Evolutionary conservation across 2,888 invertebrate genomes (phyloP).

Genomic region (Chromoteleia sp.): DNA sequence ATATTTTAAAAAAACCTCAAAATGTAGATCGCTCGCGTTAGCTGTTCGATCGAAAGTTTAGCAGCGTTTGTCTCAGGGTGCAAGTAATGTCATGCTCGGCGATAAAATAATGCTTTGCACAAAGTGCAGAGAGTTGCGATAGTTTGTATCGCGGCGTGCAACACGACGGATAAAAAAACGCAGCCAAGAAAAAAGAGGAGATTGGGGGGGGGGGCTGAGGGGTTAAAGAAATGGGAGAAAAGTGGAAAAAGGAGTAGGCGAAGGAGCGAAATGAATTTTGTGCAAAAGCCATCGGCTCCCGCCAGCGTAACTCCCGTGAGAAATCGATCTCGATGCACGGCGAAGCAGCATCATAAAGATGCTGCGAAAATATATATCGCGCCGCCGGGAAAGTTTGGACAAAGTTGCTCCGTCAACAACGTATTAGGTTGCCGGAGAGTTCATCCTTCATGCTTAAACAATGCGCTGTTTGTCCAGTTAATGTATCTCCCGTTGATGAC

Average conservation of each 20-base stretch:
- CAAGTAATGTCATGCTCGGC: slow-evolving; percentile 39
- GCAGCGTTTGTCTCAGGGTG: slow-evolving; percentile 20
- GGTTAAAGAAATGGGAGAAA: slow-evolving; percentile 5
- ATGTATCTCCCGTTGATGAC: slow-evolving; percentile 66
- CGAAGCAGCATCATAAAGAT: slow-evolving; percentile 57
- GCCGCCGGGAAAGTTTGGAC: slow-evolving; percentile 61
- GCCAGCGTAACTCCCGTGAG: slow-evolving; percentile 58
- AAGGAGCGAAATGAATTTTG: slow-evolving; percentile 57
- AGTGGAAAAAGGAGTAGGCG: slow-evolving; percentile 14
- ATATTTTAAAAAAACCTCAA: too few relatives aligned
- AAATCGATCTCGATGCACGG: slow-evolving; percentile 64
- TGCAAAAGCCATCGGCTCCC: slow-evolving; percentile 47
- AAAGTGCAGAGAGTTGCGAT: slow-evolving; percentile 54
- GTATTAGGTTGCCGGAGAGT: slow-evolving; percentile 55
- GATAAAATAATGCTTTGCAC: slow-evolving; percentile 60
- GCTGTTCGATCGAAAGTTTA: slow-evolving; percentile 33
- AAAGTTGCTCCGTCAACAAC: slow-evolving; percentile 64
- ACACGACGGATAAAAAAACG: slow-evolving; percentile 5
- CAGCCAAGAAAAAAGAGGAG: slow-evolving; percentile 1
- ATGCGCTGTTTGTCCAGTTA: slow-evolving; percentile 71
- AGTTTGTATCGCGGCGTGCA: slow-evolving; percentile 44
- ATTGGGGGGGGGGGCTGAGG: not conserved
- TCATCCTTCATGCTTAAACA: slow-evolving; percentile 65
- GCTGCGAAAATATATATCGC: slow-evolving; percentile 62
- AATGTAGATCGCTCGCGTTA: slow-evolving; percentile 11